A percentile compares a stretch with the other conserved stretches of the same genome.
These are phyloP conservation scores for Myanophis thanlyinensis DNA, from an alignment of 2,113 vertebrate species.

Conservation along the genomic window DNA sequence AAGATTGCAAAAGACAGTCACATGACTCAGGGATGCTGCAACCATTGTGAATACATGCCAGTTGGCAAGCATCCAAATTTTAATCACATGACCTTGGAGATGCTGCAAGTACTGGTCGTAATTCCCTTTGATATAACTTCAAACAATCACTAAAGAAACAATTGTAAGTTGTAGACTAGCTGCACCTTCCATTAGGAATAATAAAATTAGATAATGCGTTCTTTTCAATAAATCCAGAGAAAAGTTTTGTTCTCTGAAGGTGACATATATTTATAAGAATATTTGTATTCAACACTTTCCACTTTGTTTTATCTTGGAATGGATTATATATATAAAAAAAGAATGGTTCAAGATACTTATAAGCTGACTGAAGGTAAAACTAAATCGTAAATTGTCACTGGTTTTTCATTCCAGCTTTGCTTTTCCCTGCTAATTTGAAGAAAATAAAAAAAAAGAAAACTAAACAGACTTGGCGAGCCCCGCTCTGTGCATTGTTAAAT, in stretches of 20 bases:
- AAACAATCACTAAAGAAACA: not conserved
- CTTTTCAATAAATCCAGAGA: not conserved
- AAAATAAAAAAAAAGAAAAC: too few species aligned
- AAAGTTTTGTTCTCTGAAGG: not conserved
- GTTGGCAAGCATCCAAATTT: not conserved
- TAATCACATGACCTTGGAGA: not conserved
- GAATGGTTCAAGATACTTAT: not conserved
- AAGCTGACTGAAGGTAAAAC: not conserved
- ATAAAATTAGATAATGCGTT: not conserved
- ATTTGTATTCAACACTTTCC: not conserved
- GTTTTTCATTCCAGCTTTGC: not conserved
- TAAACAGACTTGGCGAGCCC: not conserved
- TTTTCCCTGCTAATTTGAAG: not conserved
- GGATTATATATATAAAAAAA: too few species aligned
- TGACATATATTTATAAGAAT: not conserved
- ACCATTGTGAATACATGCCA: not conserved
- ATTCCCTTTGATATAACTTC: not conserved
- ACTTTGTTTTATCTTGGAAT: not conserved
- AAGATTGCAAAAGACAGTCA: not conserved
- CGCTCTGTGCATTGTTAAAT: not conserved
- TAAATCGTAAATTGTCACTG: not conserved
- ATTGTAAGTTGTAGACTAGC: not conserved
- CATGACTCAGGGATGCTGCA: not conserved
- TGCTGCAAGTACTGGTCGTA: not conserved
- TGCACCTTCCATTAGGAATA: not conserved